A percentile compares a stretch with the other conserved stretches of the same genome.
phyloP scores from a whole-genome alignment of 2,113 vertebrate genomes.

The Gulo gulo region DNA sequence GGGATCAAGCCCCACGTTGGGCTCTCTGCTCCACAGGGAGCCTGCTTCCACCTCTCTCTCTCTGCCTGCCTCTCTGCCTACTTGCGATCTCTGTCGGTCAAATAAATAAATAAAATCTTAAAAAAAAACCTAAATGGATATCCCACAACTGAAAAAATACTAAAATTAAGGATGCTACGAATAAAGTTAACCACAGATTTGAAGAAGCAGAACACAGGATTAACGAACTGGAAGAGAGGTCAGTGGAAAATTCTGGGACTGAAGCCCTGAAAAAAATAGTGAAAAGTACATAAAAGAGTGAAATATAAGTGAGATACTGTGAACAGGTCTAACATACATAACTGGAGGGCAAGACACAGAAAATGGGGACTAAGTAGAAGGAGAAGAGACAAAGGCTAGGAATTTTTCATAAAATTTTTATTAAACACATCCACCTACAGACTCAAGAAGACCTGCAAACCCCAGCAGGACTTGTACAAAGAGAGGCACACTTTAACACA shows the following conservation, averaged over 20 bases:
- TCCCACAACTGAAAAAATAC: not conserved
- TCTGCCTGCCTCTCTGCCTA: too few species aligned
- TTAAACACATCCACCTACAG: not conserved
- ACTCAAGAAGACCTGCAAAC: not conserved
- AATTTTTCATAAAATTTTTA: not conserved
- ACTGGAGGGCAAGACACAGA: not conserved
- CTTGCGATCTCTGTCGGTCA: too few species aligned
- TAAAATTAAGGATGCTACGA: not conserved
- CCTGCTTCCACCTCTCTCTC: too few species aligned
- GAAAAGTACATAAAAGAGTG: too few species aligned
- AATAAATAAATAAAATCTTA: too few species aligned
- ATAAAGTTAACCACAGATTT: not conserved
- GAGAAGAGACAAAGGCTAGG: not conserved
- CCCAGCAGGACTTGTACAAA: not conserved
- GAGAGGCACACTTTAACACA: not conserved
- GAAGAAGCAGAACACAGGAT: not conserved
- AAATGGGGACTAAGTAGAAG: rapidly evolving
- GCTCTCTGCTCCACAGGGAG: too few species aligned
- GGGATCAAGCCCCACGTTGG: too few species aligned
- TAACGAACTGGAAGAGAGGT: not conserved
- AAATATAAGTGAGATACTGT: too few species aligned
- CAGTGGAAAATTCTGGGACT: not conserved
- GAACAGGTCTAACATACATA: too few species aligned
- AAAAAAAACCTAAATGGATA: not conserved
- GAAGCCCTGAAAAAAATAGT: not conserved